Conservation (phyloP, 2,888 invertebrate species). For the Cabera pusaria region DNA sequence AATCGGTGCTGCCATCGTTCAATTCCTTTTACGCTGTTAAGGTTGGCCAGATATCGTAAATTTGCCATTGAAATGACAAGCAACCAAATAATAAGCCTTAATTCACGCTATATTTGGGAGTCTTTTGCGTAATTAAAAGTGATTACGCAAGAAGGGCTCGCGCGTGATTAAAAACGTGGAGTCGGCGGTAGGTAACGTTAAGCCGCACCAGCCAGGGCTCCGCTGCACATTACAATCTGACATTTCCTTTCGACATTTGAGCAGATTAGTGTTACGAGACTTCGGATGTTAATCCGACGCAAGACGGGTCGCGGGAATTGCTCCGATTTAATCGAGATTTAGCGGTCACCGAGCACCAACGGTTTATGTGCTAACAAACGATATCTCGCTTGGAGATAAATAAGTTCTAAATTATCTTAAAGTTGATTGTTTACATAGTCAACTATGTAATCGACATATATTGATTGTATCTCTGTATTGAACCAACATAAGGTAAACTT, state of each 20-base stretch:
- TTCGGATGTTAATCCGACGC: conserved; percentile 79
- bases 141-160: conserved; percentile 28
- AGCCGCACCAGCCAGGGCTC: conserved; percentile 68
- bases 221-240: conserved; percentile 80
- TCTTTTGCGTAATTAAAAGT: conserved; percentile 18
- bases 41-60: too few relatives aligned
- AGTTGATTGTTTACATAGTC: too few relatives aligned
- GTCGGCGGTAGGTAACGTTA: conserved; percentile 65
- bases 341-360: conserved; percentile 56
- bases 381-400: too few relatives aligned
- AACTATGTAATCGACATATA: too few relatives aligned
- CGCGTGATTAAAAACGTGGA: conserved; percentile 32
- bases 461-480: too few relatives aligned
- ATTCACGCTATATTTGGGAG: conserved; percentile 2
- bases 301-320: conserved; percentile 74
- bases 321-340: conserved; percentile 73
- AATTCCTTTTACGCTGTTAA: too few relatives aligned
- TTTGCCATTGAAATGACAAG: conserved; percentile 1
- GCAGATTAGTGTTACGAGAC: conserved; percentile 80
- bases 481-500: conserved; percentile 1
- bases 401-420: too few relatives aligned
- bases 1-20: too few relatives aligned
- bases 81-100: not conserved
- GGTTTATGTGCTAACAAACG: conserved; percentile 37
- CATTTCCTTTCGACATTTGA: conserved; percentile 83